Percentiles rank a stretch among this genome's conserved stretches.
phyloP scores from a whole-genome alignment of 1,140 invertebrate genomes.

The Rhyacophila brunnea region DNA sequence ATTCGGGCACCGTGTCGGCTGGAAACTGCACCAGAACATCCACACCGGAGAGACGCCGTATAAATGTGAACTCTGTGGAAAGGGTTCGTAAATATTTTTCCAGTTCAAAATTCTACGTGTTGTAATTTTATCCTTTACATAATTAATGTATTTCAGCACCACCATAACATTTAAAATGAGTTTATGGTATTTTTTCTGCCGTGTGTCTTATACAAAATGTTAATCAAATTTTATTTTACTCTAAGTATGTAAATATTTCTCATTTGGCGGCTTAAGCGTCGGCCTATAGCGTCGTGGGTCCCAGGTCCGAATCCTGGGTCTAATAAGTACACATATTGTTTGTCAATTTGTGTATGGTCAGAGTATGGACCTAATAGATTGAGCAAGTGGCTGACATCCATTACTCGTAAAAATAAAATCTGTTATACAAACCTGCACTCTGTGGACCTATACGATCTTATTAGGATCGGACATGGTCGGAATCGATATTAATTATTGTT shows the following conservation, averaged over 20 bases:
- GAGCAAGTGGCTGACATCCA: too few relatives aligned
- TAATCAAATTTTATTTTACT: not conserved
- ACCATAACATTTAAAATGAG: not conserved
- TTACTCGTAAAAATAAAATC: too few relatives aligned
- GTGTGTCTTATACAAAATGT: not conserved
- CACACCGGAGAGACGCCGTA: conserved; percentile 31
- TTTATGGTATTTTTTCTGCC: not conserved
- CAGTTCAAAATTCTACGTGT: too few relatives aligned
- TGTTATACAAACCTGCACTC: too few relatives aligned
- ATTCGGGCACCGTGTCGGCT: conserved; percentile 21
- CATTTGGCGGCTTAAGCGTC: not conserved
- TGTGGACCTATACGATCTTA: too few relatives aligned
- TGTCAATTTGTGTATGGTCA: too few relatives aligned
- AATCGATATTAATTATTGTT: too few relatives aligned
- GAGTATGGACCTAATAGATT: too few relatives aligned
- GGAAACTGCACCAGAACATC: conserved; percentile 28
- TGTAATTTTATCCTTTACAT: not conserved
- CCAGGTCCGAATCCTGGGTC: too few relatives aligned
- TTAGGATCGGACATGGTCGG: too few relatives aligned
- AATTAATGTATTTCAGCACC: not conserved
- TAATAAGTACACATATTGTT: too few relatives aligned
- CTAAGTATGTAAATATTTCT: not conserved
- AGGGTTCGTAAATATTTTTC: conserved; percentile 11
- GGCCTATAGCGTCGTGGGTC: too few relatives aligned
- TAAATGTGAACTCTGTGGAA: conserved; percentile 30